A percentile compares a stretch with the other conserved stretches of the same genome.
phyloP scores from a whole-genome alignment of 2,888 invertebrate genomes.

The Lordiphosa fenestrarum region DNA sequence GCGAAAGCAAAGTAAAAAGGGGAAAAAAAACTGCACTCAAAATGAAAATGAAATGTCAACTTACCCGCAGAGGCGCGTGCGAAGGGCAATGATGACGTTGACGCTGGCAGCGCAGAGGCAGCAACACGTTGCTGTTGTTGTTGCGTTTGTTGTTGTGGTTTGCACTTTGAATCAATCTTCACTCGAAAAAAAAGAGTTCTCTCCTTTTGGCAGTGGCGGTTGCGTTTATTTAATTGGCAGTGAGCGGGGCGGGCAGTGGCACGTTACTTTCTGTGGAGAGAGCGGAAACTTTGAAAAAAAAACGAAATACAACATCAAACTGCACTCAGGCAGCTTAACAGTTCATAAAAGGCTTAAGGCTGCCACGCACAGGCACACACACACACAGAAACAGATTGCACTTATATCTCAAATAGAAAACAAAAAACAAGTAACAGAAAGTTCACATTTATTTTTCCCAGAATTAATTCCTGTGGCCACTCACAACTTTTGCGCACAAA shows the following conservation, averaged over 20 bases:
- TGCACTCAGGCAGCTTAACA: constrained; percentile 13
- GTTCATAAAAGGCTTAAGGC: constrained; percentile 6
- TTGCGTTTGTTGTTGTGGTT: constrained; percentile 1
- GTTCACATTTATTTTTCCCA: background rate
- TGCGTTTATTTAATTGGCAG: constrained; percentile 52
- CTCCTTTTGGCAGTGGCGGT: constrained; percentile 17
- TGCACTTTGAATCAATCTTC: constrained; percentile 19
- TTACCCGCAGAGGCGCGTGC: constrained; percentile 51
- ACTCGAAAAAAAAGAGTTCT: constrained; percentile 11
- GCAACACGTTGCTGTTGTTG: constrained; percentile 29
- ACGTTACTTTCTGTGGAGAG: constrained; percentile 5
- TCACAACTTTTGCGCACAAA: background rate
- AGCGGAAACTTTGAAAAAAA: constrained; percentile 2
- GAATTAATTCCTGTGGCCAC: background rate
- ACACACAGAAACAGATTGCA: constrained; percentile 2
- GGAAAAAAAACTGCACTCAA: constrained; percentile 47
- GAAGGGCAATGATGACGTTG: constrained; percentile 36
- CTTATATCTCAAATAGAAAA: constrained; percentile 2
- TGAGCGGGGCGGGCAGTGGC: constrained; percentile 22
- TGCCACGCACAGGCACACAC: background rate
- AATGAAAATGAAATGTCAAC: constrained; percentile 65
- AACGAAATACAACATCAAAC: constrained; percentile 23
- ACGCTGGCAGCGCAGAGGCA: constrained; percentile 24
- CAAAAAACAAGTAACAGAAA: constrained; percentile 1
- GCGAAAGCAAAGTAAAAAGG: constrained; percentile 32